phyloP scores from a whole-genome alignment of 2,113 vertebrate species.

The Gnathonemus longibarbis region DNA sequence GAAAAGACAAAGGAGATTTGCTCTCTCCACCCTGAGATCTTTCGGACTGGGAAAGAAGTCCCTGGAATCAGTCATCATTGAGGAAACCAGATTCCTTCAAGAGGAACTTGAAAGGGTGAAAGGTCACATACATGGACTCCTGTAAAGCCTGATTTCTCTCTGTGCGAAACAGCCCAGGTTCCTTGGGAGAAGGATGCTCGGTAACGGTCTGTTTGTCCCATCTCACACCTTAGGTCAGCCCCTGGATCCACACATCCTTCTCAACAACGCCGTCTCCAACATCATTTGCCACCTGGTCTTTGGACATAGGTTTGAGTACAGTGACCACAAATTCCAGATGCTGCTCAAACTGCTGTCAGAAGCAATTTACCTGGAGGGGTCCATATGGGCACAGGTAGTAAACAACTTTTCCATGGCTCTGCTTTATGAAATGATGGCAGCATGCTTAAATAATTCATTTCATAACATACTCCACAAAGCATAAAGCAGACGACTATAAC shows the following conservation, averaged over 20 bases:
- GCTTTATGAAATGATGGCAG: background rate
- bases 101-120: constrained; percentile 57
- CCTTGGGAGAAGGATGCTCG: background rate
- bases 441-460: background rate
- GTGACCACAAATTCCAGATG: constrained; percentile 62
- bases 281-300: constrained; percentile 79
- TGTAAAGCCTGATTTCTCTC: background rate
- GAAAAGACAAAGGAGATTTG: constrained; percentile 67
- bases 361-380: constrained; percentile 47
- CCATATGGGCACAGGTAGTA: constrained; percentile 62
- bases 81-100: constrained; percentile 60
- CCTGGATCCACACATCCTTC: constrained; percentile 67
- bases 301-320: constrained; percentile 71
- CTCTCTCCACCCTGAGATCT: constrained; percentile 60
- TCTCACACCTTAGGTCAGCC: constrained; percentile 55
- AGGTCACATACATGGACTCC: constrained; percentile 47
- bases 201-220: background rate
- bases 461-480: background rate
- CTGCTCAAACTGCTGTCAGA: constrained; percentile 64
- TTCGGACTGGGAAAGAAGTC: constrained; percentile 64
- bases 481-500: background rate
- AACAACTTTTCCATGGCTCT: background rate
- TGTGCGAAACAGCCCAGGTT: background rate
- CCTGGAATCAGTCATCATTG: constrained; percentile 65
- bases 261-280: constrained; percentile 74